A percentile compares a stretch with the other conserved stretches of the same genome.
phyloP scores from a whole-genome alignment of 1,140 invertebrate genomes.

The Pristionchus pacificus region DNA sequence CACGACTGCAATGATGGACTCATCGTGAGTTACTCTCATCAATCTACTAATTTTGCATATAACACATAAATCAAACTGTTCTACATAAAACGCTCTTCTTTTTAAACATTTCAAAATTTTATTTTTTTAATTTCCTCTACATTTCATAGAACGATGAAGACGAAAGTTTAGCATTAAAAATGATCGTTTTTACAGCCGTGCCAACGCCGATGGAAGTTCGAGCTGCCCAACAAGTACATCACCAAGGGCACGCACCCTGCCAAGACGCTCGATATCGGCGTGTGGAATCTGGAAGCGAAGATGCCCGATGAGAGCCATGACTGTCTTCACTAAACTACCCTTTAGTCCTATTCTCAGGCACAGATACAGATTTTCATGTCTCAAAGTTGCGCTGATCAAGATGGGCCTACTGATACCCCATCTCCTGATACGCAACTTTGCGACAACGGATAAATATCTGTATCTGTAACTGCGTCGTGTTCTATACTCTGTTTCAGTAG shows the following conservation, averaged over 20 bases:
- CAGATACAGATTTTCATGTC: too few species aligned
- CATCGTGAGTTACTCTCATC: slow-evolving; percentile 32
- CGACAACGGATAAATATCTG: too few species aligned
- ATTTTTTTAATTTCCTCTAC: too few species aligned
- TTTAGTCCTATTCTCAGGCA: background rate
- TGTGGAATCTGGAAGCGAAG: slow-evolving; percentile 55
- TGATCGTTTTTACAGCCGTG: slow-evolving; percentile 45
- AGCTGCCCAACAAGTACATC: slow-evolving; percentile 55
- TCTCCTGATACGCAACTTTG: too few species aligned
- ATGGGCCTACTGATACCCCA: too few species aligned
- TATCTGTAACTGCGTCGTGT: too few species aligned
- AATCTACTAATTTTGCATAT: slow-evolving; percentile 4
- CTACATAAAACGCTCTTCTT: too few species aligned
- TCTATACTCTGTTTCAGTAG: too few species aligned
- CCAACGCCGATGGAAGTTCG: slow-evolving; percentile 57
- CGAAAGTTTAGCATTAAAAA: slow-evolving; percentile 7
- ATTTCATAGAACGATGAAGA: background rate
- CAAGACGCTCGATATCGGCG: slow-evolving; percentile 53
- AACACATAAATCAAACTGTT: too few species aligned
- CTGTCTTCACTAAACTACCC: slow-evolving; percentile 43
- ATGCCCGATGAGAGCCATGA: slow-evolving; percentile 51
- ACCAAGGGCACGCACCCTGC: slow-evolving; percentile 35
- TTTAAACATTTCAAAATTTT: too few species aligned
- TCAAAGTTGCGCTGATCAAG: too few species aligned
- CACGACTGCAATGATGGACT: slow-evolving; percentile 56